Evolutionary conservation across 2,113 vertebrate species (phyloP), one percentile per base, ranked within the genome.

Genomic region (Poecile atricapillus): DNA sequence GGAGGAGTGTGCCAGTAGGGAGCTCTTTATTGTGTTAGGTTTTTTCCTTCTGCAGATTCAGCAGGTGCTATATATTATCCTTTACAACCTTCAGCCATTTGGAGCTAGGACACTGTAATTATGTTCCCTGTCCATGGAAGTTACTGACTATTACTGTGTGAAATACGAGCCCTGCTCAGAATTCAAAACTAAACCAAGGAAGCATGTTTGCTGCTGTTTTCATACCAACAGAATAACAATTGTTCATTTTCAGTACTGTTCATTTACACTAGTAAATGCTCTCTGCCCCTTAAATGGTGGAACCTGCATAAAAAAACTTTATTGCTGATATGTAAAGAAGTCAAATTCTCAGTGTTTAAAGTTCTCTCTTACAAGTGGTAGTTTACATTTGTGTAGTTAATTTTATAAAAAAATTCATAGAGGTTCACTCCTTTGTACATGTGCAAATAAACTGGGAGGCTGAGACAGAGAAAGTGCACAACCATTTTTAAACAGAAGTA

Each of bases 131-230:
- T 91, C 82, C 31, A 9, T 94, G 83, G 85, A 95, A 95, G 97
- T 96, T 95, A 90, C 73, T 97, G 82, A 77, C 82, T 94, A 62
- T 97, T 97, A 94, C 79, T 35, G 52, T 87, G 76, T 91, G 89
- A 95, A 94, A 88, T 89, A 75, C 10, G 35, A 8, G 43, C 70
- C 95, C 56, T 95, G 73, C 75, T 92, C 25, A 22, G 80, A 91
- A 92, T 97, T 97, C 95, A 94, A 94, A 97, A 91, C 91, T 95
- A 74, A 96, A 96, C 85, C 79, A 65, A 62, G 52, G 53, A 78
- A 93, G 63, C 87, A 79, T 41, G 13, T 97, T 97, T 96, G 77
- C 71, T 92, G 50, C 93, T 81, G 64, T 86, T 94, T 96, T 96
- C 83, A 87, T 83, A 81, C 83, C 93, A 87, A 65, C 69, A 92